phyloP scores from a whole-genome alignment of 2,797 vertebrate species.

The Streptopelia turtur region DNA sequence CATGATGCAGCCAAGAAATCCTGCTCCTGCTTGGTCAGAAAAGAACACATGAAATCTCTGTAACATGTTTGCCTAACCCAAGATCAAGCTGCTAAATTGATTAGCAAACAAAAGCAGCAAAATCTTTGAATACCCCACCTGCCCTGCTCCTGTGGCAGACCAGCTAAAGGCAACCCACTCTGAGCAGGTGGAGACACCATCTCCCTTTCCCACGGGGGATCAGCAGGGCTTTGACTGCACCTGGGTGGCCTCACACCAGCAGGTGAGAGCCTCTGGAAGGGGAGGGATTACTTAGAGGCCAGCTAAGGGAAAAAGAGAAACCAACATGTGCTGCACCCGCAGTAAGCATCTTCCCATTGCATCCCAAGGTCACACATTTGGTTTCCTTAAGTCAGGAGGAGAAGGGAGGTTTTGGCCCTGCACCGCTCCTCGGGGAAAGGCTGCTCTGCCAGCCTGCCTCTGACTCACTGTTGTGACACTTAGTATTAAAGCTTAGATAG shows the following conservation, averaged over 20 bases:
- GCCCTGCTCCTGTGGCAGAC: background rate
- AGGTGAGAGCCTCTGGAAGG: background rate
- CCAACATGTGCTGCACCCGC: accelerated
- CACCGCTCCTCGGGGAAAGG: background rate
- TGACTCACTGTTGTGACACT: constrained; percentile 69
- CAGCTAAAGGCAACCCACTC: background rate
- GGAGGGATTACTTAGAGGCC: background rate
- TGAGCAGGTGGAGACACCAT: background rate
- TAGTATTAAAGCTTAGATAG: constrained; percentile 8
- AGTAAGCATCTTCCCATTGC: background rate
- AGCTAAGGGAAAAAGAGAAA: background rate
- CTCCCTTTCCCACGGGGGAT: accelerated
- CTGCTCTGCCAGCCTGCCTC: constrained; percentile 38
- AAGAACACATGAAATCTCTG: background rate
- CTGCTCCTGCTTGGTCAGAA: background rate
- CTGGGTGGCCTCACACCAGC: background rate
- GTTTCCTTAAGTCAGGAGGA: background rate
- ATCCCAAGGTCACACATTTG: background rate
- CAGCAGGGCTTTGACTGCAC: background rate
- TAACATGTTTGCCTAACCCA: background rate
- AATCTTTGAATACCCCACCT: background rate
- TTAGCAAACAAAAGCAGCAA: background rate
- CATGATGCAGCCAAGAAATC: background rate
- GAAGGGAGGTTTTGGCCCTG: background rate
- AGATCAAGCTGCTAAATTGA: background rate